Base-by-base conservation (phyloP, 2,888 invertebrate species). In the Hoplodrina blanda region DNA sequence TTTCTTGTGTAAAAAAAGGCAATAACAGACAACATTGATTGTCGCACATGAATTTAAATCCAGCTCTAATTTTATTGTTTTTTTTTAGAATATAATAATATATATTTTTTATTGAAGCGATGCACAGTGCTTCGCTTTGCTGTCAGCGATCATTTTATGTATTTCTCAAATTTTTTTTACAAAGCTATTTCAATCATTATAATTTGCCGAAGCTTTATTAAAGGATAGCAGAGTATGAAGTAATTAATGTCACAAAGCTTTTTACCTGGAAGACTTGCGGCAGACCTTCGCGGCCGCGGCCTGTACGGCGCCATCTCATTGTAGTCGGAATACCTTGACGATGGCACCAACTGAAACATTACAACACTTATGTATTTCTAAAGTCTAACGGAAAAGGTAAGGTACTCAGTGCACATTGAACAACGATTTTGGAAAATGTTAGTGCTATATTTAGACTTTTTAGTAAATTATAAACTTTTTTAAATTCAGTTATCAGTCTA, bases 291-390 rank as follows among this genome's bases (percentile, higher is more conserved):
- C 90, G 90, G 93, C 90, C 95, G 93, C 50, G 95, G 95, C 87
- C 93, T 91, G 77, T 96, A 95, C 15, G 95, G 95, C 76, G 95
- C 93, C 94, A 95, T 96, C 88, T 95, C 96, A 86, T 95, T 95
- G 80, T 93, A 92, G 78, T 96, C 96, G 52, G 96, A 96, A 84
- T 95, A 95, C 73, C 95, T 91, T 80, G 95, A 95, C 53, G 95
- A 95, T 52, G 93, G 91, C 78, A 93, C 93, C 83, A 91, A 82
- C 95, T 95, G 88, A 0, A 90, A 91, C 60, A 84, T 61, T 7
- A 20, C 1, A 37, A 44, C 8, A 25, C 10, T 52, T 1, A 55
- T 55, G 11, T 41, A 41, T 3, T 11, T 7, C 10, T 11, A 11
- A 37, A 37, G 8, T 37, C 8, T 6, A 37, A 37, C 30, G 7